Conservation (phyloP, 2,797 vertebrate genomes). For the Erethizon dorsatum region DNA sequence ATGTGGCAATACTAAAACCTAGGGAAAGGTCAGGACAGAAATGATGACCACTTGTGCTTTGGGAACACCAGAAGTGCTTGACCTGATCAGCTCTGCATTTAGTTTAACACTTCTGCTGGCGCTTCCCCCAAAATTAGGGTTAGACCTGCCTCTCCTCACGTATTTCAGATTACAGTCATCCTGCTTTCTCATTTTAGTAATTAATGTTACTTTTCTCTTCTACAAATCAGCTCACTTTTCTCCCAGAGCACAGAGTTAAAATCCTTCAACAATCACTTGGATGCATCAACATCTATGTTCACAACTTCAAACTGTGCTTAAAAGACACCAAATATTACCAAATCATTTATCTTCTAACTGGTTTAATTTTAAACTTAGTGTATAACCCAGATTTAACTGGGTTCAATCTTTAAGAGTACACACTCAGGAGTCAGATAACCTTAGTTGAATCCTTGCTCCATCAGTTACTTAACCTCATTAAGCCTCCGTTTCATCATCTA, state of each 20-base stretch:
- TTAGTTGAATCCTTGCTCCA: slow-evolving; percentile 51
- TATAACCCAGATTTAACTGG: not conserved
- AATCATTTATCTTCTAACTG: not conserved
- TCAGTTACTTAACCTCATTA: slow-evolving; percentile 20
- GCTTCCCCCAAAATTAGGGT: not conserved
- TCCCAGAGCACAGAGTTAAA: not conserved
- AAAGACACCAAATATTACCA: slow-evolving; percentile 1
- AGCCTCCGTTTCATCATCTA: not conserved
- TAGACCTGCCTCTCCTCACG: not conserved
- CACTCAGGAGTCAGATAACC: not conserved
- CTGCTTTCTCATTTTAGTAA: not conserved
- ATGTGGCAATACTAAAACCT: not conserved
- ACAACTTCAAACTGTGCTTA: not conserved
- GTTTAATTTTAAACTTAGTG: slow-evolving; percentile 11
- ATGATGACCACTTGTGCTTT: not conserved
- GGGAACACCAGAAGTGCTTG: not conserved
- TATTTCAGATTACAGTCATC: not conserved
- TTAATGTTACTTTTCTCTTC: slow-evolving; percentile 17
- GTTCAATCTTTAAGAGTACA: slow-evolving; percentile 28
- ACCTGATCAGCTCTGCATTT: not conserved
- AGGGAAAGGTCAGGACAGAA: not conserved
- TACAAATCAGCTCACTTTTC: not conserved
- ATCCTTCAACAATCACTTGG: not conserved
- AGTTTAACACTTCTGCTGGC: not conserved
- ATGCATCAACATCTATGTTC: not conserved